Evolutionary conservation across 2,888 invertebrate species (phyloP), one percentile per base, ranked within the genome.

Genomic region (Diaperis boleti): DNA sequence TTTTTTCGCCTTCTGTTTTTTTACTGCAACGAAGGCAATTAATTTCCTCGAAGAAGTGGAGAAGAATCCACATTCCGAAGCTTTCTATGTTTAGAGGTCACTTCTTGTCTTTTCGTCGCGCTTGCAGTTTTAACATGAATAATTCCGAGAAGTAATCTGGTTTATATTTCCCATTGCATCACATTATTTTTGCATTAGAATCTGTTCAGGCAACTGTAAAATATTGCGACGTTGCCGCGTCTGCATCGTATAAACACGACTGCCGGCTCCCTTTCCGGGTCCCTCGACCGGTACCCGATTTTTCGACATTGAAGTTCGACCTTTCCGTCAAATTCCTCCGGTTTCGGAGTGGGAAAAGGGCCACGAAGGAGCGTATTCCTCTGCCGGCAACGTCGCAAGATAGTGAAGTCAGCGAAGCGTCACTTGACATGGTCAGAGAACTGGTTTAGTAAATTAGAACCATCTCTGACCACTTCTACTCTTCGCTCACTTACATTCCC

Each of bases 381-480:
- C 14, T 35, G 17, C 10, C 62, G 69, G 69, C 69, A 65, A 67
- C 68, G 59, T 62, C 61, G 68, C 60, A 56, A 49, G 68, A 69
- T 71, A 69, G 67, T 71, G 69, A 72, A 77, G 72, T 74, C 76
- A 76, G 75, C 76, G 72, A 72, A 76, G 78, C 79, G 76, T 77
- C 76, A 72, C 79, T 77, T 79, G 79, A 79, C 79, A 79, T 79
- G 79, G 79, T 79, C 78, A 79, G 74, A 77, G 78, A 79, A 80
- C 80, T 79, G 79, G 80, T 80, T 80, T 80, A 79, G 76, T 79
- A 79, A 79, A 80, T 79, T 79, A 78, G 80, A 78, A 71, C 78
- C 79, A 79, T 78, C 77, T 74, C 74, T 74, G 76, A 73, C 76
- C 74, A 76, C 72, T 75, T 62, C 64, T 60, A 62, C 65, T 64